Conservation (phyloP, 1,140 invertebrate species). For the Chrysomallon squamiferum region DNA sequence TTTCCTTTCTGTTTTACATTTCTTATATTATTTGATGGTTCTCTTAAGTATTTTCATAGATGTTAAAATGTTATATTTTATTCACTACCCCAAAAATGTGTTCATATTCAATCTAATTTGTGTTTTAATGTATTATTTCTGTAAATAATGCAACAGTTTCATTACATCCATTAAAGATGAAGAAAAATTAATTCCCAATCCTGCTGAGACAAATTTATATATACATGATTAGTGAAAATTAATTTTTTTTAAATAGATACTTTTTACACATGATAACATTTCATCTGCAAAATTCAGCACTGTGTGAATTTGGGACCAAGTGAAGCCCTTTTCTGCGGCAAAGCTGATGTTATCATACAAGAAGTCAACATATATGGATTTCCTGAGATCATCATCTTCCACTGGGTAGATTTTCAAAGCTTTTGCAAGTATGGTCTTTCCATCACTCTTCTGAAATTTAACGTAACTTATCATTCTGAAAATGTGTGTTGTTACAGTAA, state of each 20-base stretch:
- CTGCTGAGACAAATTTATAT: too few relatives aligned
- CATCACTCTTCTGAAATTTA: constrained; percentile 33
- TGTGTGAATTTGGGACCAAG: constrained; percentile 38
- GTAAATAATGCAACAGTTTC: too few relatives aligned
- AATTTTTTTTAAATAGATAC: too few relatives aligned
- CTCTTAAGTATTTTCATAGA: not conserved
- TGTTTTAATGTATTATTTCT: not conserved
- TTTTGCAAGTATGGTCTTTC: constrained; percentile 23
- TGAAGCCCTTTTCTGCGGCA: constrained; percentile 47
- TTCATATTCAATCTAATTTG: not conserved
- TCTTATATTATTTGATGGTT: not conserved
- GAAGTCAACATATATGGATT: constrained; percentile 40
- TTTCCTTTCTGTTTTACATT: not conserved
- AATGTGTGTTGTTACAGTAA: not conserved
- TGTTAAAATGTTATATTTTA: not conserved
- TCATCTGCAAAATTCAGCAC: constrained; percentile 32
- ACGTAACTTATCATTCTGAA: not conserved
- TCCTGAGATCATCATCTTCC: constrained; percentile 35
- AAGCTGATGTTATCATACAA: constrained; percentile 45
- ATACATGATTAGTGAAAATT: too few relatives aligned
- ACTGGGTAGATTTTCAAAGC: constrained; percentile 24
- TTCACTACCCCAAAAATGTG: not conserved
- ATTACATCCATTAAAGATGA: too few relatives aligned
- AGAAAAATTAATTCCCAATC: too few relatives aligned
- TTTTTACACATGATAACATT: too few relatives aligned